A percentile compares a stretch with the other conserved stretches of the same genome.
phyloP scores from a whole-genome alignment of 2,888 invertebrate species.

The Tigriopus californicus region DNA sequence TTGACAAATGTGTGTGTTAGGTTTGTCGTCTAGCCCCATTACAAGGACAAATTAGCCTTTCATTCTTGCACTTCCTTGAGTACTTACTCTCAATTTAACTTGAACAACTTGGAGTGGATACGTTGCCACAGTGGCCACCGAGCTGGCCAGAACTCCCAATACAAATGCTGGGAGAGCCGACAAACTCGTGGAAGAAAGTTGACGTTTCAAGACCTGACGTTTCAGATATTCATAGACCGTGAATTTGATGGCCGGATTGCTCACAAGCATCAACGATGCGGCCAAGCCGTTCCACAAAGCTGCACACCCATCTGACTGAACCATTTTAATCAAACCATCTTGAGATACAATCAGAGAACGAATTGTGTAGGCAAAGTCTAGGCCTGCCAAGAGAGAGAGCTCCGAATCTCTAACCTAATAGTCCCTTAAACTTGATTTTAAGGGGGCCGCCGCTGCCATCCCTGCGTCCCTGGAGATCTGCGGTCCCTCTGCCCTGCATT shows the following conservation, averaged over 20 bases:
- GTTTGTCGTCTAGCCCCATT: too few species aligned
- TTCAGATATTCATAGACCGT: slow-evolving; percentile 77
- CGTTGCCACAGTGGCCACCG: slow-evolving; percentile 64
- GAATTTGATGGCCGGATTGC: slow-evolving; percentile 79
- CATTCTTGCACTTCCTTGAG: too few species aligned
- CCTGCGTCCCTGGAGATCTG: slow-evolving; percentile 13
- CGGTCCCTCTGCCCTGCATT: slow-evolving; percentile 39
- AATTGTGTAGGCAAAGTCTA: neutral
- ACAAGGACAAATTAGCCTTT: too few species aligned
- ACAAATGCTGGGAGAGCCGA: slow-evolving; percentile 43
- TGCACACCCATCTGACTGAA: slow-evolving; percentile 47
- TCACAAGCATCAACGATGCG: slow-evolving; percentile 64
- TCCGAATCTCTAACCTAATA: slow-evolving; percentile 16
- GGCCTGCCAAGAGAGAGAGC: neutral
- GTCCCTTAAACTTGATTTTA: slow-evolving; percentile 16
- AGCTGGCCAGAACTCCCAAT: slow-evolving; percentile 67
- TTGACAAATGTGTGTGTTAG: too few species aligned
- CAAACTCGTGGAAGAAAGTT: slow-evolving; percentile 29
- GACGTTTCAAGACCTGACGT: slow-evolving; percentile 28
- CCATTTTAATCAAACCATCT: slow-evolving; percentile 50
- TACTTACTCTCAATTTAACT: slow-evolving; percentile 44
- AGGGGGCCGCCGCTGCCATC: slow-evolving; percentile 12
- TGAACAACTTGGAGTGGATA: slow-evolving; percentile 76
- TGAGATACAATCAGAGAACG: slow-evolving; percentile 17
- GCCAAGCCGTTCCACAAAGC: slow-evolving; percentile 65